Percentiles rank a stretch among this genome's conserved stretches.
Conservation (phyloP, 2,113 vertebrate genomes). For the Lepus europaeus region DNA sequence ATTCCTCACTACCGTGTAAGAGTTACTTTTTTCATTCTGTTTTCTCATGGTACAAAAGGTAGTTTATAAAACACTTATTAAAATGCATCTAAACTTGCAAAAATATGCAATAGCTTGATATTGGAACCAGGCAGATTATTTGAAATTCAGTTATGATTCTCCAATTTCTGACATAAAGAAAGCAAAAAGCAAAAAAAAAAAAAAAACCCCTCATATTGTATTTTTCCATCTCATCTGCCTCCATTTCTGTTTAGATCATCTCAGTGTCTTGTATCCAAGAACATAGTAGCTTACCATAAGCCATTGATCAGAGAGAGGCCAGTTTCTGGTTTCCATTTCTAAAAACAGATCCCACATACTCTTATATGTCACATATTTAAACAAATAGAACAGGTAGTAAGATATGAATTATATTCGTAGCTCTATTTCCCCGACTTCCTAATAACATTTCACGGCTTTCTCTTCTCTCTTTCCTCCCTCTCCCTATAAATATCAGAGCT, state of each 20-base stretch:
- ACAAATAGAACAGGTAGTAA: slow-evolving; percentile 21
- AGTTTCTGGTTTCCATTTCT: slow-evolving; percentile 51
- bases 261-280: slow-evolving; percentile 49
- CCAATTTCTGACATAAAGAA: slow-evolving; percentile 35
- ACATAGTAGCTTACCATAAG: background rate
- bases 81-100: slow-evolving; percentile 48
- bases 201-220: background rate
- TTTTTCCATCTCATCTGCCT: slow-evolving; percentile 49
- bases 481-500: slow-evolving; percentile 71
- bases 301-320: slow-evolving; percentile 18
- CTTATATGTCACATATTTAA: background rate
- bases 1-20: background rate
- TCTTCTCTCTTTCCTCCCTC: slow-evolving; percentile 48
- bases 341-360: slow-evolving; percentile 22
- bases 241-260: slow-evolving; percentile 53
- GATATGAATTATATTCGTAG: background rate
- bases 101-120: slow-evolving; percentile 58
- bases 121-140: slow-evolving; percentile 25
- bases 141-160: slow-evolving; percentile 56
- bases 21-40: slow-evolving; percentile 44
- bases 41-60: slow-evolving; percentile 34
- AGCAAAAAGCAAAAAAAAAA: background rate
- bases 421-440: slow-evolving; percentile 49
- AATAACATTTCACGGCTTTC: slow-evolving; percentile 65
- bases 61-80: slow-evolving; percentile 49